Evolutionary conservation across 2,113 vertebrate species (phyloP).

Genomic region (Nothobranchius kuhntae): DNA sequence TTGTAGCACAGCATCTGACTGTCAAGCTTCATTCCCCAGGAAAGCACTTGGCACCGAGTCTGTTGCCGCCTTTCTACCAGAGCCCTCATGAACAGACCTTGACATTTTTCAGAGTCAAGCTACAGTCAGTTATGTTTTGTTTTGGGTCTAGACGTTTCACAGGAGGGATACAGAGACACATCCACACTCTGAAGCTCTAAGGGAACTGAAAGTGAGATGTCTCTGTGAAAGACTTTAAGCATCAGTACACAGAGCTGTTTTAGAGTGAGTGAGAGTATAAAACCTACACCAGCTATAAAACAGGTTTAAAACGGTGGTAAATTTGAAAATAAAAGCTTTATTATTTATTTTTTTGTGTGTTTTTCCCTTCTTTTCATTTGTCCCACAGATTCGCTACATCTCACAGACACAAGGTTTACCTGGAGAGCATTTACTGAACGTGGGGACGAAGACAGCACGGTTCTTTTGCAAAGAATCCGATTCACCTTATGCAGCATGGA

Average conservation of each 20-base stretch:
- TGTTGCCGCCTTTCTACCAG: slow-evolving; percentile 28
- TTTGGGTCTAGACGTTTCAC: slow-evolving; percentile 34
- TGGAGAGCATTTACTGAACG: slow-evolving; percentile 90
- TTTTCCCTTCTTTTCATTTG: background rate
- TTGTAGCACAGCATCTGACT: slow-evolving; percentile 28
- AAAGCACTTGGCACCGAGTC: slow-evolving; percentile 39
- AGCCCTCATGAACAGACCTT: slow-evolving; percentile 37
- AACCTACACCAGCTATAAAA: background rate
- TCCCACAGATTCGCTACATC: slow-evolving; percentile 95
- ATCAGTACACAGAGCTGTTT: slow-evolving; percentile 3
- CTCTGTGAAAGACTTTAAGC: slow-evolving; percentile 14
- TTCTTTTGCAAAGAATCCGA: slow-evolving; percentile 88
- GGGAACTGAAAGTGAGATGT: slow-evolving; percentile 5
- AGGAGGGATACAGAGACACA: slow-evolving; percentile 21
- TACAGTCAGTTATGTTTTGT: slow-evolving; percentile 5
- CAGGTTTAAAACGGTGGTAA: background rate
- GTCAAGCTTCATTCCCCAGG: slow-evolving; percentile 21
- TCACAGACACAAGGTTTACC: slow-evolving; percentile 98
- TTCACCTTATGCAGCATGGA: slow-evolving; percentile 90
- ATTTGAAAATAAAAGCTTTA: too few relatives aligned
- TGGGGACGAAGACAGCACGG: slow-evolving; percentile 93
- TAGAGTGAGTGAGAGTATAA: background rate
- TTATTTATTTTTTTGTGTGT: background rate
- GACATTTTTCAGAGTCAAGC: slow-evolving; percentile 35
- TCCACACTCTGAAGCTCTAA: slow-evolving; percentile 9